A percentile compares a stretch with the other conserved stretches of the same genome.
Conservation (phyloP, 2,797 vertebrate genomes). For the Pantherophis vulpinus region DNA sequence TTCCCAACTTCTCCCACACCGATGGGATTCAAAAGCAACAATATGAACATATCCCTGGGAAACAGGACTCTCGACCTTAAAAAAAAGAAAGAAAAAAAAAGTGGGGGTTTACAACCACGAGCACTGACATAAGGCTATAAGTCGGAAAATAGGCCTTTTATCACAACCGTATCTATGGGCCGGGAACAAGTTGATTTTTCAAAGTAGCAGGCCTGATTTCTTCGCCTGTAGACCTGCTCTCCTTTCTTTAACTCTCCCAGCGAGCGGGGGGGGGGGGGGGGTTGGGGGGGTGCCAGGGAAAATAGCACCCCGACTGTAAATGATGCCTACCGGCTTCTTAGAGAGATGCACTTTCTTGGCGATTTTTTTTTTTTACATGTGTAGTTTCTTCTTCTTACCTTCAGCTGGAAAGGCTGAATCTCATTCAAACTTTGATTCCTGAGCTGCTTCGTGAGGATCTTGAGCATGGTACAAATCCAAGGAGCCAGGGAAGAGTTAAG, state of each 20-base stretch:
- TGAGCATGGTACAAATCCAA: conserved; percentile 79
- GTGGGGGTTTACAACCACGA: background rate
- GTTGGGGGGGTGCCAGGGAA: background rate
- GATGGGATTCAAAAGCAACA: background rate
- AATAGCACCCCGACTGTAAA: conserved; percentile 21
- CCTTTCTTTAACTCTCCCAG: background rate
- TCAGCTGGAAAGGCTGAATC: conserved; percentile 87
- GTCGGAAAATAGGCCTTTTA: background rate
- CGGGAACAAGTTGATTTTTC: background rate
- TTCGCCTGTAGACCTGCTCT: conserved; percentile 21
- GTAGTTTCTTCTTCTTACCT: conserved; percentile 76
- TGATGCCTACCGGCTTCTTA: background rate
- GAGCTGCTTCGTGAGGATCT: conserved; percentile 89
- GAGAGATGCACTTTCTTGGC: background rate
- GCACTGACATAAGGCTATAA: background rate
- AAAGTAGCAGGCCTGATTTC: background rate
- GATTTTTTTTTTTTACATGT: background rate
- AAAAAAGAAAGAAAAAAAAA: background rate
- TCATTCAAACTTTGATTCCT: conserved; percentile 88
- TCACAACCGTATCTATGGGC: background rate
- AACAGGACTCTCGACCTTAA: background rate
- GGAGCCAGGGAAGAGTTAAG: conserved; percentile 57
- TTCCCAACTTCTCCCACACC: conserved; percentile 7
- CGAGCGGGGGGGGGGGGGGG: background rate
- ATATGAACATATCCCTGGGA: background rate